A percentile compares a stretch with the other conserved stretches of the same genome.
phyloP scores from a whole-genome alignment of 2,888 invertebrate genomes.

The Flexamia atlantica region DNA sequence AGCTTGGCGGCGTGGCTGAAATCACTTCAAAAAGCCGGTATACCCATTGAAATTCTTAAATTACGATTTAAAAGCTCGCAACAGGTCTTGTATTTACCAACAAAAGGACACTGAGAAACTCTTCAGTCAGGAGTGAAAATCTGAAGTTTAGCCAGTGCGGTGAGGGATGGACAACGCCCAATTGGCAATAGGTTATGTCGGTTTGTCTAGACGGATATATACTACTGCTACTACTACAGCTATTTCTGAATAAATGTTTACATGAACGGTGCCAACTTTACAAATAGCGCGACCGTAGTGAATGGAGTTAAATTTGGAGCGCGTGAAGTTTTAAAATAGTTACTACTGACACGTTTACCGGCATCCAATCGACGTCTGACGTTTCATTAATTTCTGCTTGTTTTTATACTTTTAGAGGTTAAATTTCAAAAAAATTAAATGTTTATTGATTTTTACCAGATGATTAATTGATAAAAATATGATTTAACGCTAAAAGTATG shows the following conservation, averaged over 20 bases:
- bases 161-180: slow-evolving; percentile 19
- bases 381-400: too few relatives aligned
- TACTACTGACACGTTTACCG: not conserved
- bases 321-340: not conserved
- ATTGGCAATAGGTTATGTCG: slow-evolving; percentile 25
- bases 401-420: too few relatives aligned
- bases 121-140: too few relatives aligned
- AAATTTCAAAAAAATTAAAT: too few relatives aligned
- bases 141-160: too few relatives aligned
- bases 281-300: not conserved
- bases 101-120: not conserved
- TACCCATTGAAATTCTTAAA: slow-evolving; percentile 5
- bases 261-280: not conserved
- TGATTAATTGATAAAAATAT: too few relatives aligned
- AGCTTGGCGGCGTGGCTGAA: slow-evolving; percentile 59
- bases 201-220: not conserved
- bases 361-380: not conserved
- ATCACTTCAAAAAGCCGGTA: slow-evolving; percentile 34
- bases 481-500: too few relatives aligned
- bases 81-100: slow-evolving; percentile 17
- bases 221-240: not conserved
- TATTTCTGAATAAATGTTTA: not conserved
- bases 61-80: slow-evolving; percentile 27
- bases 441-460: too few relatives aligned
- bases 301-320: slow-evolving; percentile 20